A percentile compares a stretch with the other conserved stretches of the same genome.
phyloP scores from a whole-genome alignment of 2,113 vertebrate species.

The Euleptes europaea region DNA sequence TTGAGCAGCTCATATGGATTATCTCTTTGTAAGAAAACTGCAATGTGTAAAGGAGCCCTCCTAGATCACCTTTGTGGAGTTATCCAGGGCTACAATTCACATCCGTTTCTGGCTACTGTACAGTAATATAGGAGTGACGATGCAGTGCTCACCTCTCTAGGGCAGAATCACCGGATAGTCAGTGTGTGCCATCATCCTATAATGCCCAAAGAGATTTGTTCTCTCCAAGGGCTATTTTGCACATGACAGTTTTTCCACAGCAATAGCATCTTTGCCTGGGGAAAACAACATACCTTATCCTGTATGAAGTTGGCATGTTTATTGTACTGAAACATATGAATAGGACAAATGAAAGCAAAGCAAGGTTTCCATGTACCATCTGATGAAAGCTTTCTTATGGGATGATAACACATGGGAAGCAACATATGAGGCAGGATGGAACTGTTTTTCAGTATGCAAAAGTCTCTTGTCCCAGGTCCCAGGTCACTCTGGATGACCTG shows the following conservation, averaged over 20 bases:
- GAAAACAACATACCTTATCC: not conserved
- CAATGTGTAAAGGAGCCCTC: not conserved
- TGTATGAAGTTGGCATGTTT: not conserved
- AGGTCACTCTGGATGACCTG: not conserved
- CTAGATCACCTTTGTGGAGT: not conserved
- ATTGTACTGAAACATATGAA: not conserved
- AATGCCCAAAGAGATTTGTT: not conserved
- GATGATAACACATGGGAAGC: not conserved
- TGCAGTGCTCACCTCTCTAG: not conserved
- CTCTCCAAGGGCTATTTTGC: not conserved
- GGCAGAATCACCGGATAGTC: not conserved
- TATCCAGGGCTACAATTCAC: not conserved
- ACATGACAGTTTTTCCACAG: not conserved
- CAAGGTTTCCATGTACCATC: not conserved
- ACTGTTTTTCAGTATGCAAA: not conserved
- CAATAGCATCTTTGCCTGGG: too few relatives aligned
- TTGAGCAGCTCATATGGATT: not conserved
- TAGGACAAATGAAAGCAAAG: not conserved
- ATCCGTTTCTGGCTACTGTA: not conserved
- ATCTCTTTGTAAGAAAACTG: not conserved
- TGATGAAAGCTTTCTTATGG: not conserved
- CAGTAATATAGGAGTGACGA: not conserved
- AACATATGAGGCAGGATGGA: not conserved
- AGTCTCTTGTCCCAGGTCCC: not conserved
- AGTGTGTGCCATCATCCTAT: not conserved